phyloP scores from a whole-genome alignment of 2,113 vertebrate genomes.

The Dromiciops gliroides region DNA sequence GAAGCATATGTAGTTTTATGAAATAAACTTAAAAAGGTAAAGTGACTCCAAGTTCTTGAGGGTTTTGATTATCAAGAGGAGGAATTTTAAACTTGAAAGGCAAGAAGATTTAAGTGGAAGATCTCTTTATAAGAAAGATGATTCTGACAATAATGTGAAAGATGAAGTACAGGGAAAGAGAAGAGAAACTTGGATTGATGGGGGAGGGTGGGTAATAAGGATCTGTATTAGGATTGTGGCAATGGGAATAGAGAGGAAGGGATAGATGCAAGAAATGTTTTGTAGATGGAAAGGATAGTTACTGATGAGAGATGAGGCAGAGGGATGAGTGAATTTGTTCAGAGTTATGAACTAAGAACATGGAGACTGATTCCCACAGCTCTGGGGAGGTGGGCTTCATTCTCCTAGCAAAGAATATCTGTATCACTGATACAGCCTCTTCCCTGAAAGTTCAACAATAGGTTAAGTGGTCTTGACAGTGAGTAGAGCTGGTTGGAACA shows the following conservation, averaged over 20 bases:
- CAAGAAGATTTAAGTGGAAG: background rate
- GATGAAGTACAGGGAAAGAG: background rate
- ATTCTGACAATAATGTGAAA: background rate
- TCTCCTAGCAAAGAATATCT: background rate
- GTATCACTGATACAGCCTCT: background rate
- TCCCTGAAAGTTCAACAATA: background rate
- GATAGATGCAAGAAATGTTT: background rate
- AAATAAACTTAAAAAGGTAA: background rate
- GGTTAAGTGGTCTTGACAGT: background rate
- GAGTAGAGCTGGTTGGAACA: background rate
- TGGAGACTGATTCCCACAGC: background rate
- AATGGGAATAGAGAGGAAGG: background rate
- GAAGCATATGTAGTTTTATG: background rate
- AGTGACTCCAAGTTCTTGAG: background rate
- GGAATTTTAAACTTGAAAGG: background rate
- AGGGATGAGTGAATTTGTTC: background rate
- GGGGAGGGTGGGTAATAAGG: background rate
- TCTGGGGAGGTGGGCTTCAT: background rate
- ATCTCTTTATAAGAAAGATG: background rate
- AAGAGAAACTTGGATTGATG: background rate
- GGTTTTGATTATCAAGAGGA: background rate
- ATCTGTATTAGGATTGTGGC: conserved; percentile 5
- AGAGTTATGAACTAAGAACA: background rate
- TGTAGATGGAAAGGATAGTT: background rate
- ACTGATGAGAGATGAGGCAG: background rate